Conservation (phyloP, 2,797 vertebrate genomes). For the Clarias laeviceps region DNA sequence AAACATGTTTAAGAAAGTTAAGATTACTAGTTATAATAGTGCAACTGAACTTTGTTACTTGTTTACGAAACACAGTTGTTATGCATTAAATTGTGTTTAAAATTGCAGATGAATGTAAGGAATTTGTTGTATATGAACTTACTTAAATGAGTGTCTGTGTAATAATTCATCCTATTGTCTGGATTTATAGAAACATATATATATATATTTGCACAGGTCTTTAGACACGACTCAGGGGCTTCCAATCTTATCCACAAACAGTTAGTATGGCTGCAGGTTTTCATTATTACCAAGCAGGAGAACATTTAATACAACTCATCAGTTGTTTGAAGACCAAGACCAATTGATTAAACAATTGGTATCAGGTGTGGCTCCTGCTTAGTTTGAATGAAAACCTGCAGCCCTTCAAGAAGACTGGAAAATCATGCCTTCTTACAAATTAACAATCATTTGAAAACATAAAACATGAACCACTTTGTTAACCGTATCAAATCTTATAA, state of each 20-base stretch:
- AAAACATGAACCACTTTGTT: not conserved
- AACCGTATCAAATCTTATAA: not conserved
- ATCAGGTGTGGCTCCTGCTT: not conserved
- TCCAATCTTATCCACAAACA: not conserved
- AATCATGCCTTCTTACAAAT: slow-evolving; percentile 6
- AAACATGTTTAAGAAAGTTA: not conserved
- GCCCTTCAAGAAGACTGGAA: not conserved
- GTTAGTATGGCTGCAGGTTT: not conserved
- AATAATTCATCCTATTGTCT: not conserved
- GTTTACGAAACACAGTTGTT: not conserved
- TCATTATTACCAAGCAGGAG: not conserved
- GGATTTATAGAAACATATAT: not conserved
- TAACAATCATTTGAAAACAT: not conserved
- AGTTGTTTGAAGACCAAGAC: slow-evolving; percentile 6
- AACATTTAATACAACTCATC: slow-evolving; percentile 4
- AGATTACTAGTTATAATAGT: not conserved
- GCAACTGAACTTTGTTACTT: not conserved
- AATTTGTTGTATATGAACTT: not conserved
- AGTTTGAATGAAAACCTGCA: slow-evolving; percentile 9
- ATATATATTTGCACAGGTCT: too few relatives aligned
- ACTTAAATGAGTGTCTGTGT: not conserved
- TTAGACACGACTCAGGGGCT: not conserved
- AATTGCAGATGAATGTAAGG: not conserved
- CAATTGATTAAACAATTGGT: slow-evolving; percentile 17
- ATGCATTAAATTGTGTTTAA: not conserved